Conservation (phyloP, 2,797 vertebrate genomes). For the Martes flavigula region DNA sequence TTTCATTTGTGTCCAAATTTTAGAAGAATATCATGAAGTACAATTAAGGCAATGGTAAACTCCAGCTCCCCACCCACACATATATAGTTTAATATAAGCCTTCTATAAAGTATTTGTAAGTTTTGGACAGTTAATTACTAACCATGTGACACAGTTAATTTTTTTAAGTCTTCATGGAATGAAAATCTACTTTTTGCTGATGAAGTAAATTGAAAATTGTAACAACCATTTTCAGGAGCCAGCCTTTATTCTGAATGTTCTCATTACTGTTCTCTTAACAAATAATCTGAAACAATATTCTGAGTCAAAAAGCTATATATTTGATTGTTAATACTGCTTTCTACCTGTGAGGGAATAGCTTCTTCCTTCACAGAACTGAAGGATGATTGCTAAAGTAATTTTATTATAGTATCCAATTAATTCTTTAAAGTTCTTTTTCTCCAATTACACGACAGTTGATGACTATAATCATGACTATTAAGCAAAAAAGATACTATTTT, state of each 20-base stretch:
- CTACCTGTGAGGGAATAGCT: constrained; percentile 34
- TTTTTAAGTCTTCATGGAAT: neutral
- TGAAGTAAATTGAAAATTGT: constrained; percentile 14
- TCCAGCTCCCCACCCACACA: neutral
- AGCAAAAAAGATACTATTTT: neutral
- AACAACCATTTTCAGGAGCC: constrained; percentile 29
- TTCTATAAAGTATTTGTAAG: neutral
- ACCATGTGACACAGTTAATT: neutral
- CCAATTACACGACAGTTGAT: neutral
- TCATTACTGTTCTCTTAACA: constrained; percentile 11
- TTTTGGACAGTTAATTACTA: neutral
- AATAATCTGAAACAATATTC: constrained; percentile 35
- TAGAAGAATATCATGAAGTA: neutral
- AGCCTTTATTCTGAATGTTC: neutral
- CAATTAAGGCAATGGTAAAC: neutral
- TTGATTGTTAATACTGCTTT: constrained; percentile 53
- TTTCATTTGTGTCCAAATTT: constrained; percentile 13
- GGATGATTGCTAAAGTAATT: constrained; percentile 61
- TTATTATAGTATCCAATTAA: constrained; percentile 66
- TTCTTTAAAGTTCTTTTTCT: constrained; percentile 55
- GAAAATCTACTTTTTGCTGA: neutral
- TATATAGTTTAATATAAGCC: neutral
- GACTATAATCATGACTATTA: neutral
- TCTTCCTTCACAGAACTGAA: constrained; percentile 22
- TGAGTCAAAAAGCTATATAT: neutral